Conservation (phyloP, 1,140 invertebrate genomes). For the Drosophila pachea region DNA sequence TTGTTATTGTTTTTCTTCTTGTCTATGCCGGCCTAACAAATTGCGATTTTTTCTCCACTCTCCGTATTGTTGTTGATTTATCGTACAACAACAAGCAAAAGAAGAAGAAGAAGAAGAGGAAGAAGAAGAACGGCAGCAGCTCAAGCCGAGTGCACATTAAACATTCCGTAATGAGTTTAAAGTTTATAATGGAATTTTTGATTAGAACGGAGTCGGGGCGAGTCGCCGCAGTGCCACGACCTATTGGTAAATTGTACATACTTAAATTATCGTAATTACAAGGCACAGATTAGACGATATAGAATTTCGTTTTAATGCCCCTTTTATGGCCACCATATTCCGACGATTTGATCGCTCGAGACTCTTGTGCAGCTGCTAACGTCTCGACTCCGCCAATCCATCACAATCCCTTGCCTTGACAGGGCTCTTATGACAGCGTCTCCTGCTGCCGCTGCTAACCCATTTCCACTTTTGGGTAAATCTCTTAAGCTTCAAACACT, state of each 20-base stretch:
- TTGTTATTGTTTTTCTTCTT: slow-evolving; percentile 26
- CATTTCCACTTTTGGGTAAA: slow-evolving; percentile 31
- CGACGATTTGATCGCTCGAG: too few relatives aligned
- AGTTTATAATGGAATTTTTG: slow-evolving; percentile 76
- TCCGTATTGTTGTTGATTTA: slow-evolving; percentile 43
- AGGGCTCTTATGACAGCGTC: slow-evolving; percentile 33
- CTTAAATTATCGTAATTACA: slow-evolving; percentile 44
- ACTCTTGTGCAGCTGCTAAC: neutral
- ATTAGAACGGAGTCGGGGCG: slow-evolving; percentile 36
- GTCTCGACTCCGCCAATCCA: slow-evolving; percentile 49
- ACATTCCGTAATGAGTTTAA: slow-evolving; percentile 77
- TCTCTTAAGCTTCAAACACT: slow-evolving; percentile 69
- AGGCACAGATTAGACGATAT: slow-evolving; percentile 25
- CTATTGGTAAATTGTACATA: slow-evolving; percentile 45
- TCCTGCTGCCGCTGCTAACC: slow-evolving; percentile 1
- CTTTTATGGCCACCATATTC: too few relatives aligned
- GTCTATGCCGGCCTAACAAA: slow-evolving; percentile 60
- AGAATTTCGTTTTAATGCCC: neutral
- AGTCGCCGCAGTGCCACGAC: neutral
- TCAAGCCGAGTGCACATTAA: slow-evolving; percentile 67
- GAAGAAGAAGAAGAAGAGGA: too few relatives aligned
- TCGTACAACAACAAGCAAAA: slow-evolving; percentile 52
- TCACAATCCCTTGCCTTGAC: slow-evolving; percentile 39
- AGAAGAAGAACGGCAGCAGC: slow-evolving; percentile 11
- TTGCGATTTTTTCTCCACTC: slow-evolving; percentile 56